These are phyloP conservation scores for Synanthedon andrenaeformis DNA, from an alignment of 2,888 invertebrate genomes.

Conservation along the genomic window DNA sequence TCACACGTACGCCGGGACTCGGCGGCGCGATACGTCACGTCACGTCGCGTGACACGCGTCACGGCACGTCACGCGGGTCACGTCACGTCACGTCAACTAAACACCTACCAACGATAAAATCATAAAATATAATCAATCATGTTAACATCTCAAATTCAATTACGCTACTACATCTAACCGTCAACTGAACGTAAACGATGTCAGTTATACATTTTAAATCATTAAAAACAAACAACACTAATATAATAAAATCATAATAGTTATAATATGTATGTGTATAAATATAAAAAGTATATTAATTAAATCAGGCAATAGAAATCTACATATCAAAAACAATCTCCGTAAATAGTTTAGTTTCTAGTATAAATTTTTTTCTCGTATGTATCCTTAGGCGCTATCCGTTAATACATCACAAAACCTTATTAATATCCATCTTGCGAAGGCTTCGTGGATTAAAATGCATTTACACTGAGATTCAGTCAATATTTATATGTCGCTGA, in stretches of 20 bases:
- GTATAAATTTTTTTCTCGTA: constrained; percentile 71
- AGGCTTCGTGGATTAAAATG: constrained; percentile 72
- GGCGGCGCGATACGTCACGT: constrained; percentile 4
- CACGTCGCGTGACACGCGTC: constrained; percentile 12
- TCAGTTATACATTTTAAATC: constrained; percentile 56
- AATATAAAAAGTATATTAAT: constrained; percentile 65
- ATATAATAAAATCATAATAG: constrained; percentile 63
- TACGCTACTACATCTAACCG: constrained; percentile 22
- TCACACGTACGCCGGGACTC: constrained; percentile 14
- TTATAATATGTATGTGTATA: constrained; percentile 43
- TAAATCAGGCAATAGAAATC: constrained; percentile 70
- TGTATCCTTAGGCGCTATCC: constrained; percentile 72
- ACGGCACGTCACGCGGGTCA: constrained; percentile 13
- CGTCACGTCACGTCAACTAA: constrained; percentile 34
- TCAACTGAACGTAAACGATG: constrained; percentile 49
- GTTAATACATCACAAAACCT: constrained; percentile 71
- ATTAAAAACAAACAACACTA: constrained; percentile 72
- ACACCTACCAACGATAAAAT: constrained; percentile 61
- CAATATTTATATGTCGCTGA: constrained; percentile 71
- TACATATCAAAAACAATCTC: constrained; percentile 73
- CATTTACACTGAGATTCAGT: constrained; percentile 72
- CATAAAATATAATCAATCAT: constrained; percentile 33
- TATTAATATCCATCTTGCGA: constrained; percentile 70
- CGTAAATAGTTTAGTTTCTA: constrained; percentile 70
- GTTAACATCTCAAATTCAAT: constrained; percentile 43